Base-by-base conservation (phyloP, 2,888 invertebrate species). In the Agrotis ipsilon region DNA sequence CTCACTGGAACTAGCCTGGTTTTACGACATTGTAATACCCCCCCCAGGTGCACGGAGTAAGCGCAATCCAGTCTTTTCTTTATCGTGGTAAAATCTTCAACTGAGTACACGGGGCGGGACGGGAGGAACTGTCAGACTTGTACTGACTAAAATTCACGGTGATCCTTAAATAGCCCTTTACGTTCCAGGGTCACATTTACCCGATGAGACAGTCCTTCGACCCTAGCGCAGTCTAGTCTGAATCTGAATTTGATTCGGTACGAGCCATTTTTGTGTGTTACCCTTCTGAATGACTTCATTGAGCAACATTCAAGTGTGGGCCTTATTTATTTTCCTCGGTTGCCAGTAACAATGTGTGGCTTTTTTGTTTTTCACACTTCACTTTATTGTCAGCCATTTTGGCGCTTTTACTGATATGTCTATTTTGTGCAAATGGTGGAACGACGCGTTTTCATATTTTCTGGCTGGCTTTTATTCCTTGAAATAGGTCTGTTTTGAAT, bases 391-490 rank as follows among this genome's bases (percentile, higher is more conserved):
- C 49, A 64, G 72, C 55, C 60, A 68, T 82, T 82, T 67, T 64
- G 59, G 58, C 72, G 62, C 19, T 78, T 78, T 83, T 81, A 81
- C 62, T 76, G 76, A 76, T 79, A 70, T 72, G 67, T 72, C 68
- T 76, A 72, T 81, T 74, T 79, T 83, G 76, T 72, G 71, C 58
- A 76, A 75, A 83, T 72, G 65, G 52, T 66, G 59, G 51, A 55
- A 61, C 51, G 21, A 13, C 58, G 55, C 61, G 64, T 55, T 75
- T 62, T 68, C 64, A 61, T 67, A 55, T 71, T 72, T 71, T 52
- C 64, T 58, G 71, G 58, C 62, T 79, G 61, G 24, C 27, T 67
- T 74, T 78, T 61, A 61, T 63, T 55, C 21, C 21, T 45, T 45
- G 60, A 46, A 67, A 48, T 49, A 39, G 27, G 51, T 66, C 19